Conservation (phyloP, 37 sponge, comb jelly and placozoan genomes). For the Oopsacas minuta region DNA sequence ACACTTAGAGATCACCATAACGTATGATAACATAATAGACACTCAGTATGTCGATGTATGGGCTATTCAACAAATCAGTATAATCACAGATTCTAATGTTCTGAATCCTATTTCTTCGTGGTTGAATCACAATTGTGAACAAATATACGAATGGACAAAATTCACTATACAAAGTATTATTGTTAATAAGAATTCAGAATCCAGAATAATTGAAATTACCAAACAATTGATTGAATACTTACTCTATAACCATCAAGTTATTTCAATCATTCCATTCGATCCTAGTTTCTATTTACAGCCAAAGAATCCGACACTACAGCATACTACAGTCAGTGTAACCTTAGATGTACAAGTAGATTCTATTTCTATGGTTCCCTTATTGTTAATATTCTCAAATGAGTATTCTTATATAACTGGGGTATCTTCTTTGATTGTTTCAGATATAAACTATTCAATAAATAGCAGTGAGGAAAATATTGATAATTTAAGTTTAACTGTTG, state of each 20-base stretch:
- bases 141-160: background rate
- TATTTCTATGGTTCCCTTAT: constrained; percentile 10
- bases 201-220: background rate
- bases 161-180: background rate
- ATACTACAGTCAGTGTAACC: background rate
- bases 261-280: background rate
- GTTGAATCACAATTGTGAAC: constrained; percentile 13
- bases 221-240: background rate
- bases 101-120: background rate
- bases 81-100: background rate
- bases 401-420: background rate
- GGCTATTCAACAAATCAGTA: background rate
- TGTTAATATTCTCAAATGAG: background rate
- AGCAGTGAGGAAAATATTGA: background rate
- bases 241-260: background rate
- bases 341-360: background rate
- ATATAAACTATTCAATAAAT: background rate
- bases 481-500: background rate
- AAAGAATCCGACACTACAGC: background rate
- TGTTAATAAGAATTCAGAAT: background rate
- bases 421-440: background rate
- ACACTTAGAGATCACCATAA: background rate
- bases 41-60: background rate
- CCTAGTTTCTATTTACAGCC: background rate
- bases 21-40: background rate